phyloP scores from a whole-genome alignment of 2,113 vertebrate species.

The Etheostoma cragini region DNA sequence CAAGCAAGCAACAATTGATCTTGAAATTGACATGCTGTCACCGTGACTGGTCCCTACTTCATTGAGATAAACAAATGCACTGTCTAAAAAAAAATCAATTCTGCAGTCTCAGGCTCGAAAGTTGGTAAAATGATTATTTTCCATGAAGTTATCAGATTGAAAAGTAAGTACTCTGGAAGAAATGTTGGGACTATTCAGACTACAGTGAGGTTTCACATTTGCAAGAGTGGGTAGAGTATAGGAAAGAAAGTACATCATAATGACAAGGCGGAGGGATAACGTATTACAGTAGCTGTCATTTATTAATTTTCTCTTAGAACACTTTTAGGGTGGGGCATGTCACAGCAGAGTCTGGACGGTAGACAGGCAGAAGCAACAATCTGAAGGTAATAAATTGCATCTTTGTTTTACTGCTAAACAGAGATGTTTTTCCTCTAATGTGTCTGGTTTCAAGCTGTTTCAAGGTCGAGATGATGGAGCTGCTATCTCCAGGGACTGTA shows the following conservation, averaged over 20 bases:
- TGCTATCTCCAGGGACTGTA: slow-evolving; percentile 15
- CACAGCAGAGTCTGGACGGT: not conserved
- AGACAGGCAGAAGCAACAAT: not conserved
- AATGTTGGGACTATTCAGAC: not conserved
- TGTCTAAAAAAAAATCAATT: slow-evolving; percentile 75
- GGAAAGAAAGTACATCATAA: not conserved
- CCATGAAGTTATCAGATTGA: slow-evolving; percentile 68
- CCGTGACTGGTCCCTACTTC: slow-evolving; percentile 68
- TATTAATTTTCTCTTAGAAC: slow-evolving; percentile 15
- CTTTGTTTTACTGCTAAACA: slow-evolving; percentile 21
- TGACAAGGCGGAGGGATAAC: not conserved
- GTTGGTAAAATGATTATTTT: slow-evolving; percentile 73
- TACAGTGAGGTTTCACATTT: not conserved
- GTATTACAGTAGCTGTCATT: not conserved
- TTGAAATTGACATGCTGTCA: slow-evolving; percentile 84
- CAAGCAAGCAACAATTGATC: slow-evolving; percentile 84
- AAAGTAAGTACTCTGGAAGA: slow-evolving; percentile 28
- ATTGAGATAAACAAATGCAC: slow-evolving; percentile 81
- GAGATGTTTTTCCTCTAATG: slow-evolving; percentile 7
- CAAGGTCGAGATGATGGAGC: slow-evolving; percentile 52
- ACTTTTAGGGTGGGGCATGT: not conserved
- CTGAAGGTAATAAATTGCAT: slow-evolving; percentile 34
- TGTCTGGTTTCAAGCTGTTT: slow-evolving; percentile 22
- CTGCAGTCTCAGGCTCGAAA: slow-evolving; percentile 44
- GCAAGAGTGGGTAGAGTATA: not conserved